Percentiles rank a stretch among this genome's conserved stretches.
phyloP scores from a whole-genome alignment of 2,797 vertebrate species.

The Pangasius krempfi region DNA sequence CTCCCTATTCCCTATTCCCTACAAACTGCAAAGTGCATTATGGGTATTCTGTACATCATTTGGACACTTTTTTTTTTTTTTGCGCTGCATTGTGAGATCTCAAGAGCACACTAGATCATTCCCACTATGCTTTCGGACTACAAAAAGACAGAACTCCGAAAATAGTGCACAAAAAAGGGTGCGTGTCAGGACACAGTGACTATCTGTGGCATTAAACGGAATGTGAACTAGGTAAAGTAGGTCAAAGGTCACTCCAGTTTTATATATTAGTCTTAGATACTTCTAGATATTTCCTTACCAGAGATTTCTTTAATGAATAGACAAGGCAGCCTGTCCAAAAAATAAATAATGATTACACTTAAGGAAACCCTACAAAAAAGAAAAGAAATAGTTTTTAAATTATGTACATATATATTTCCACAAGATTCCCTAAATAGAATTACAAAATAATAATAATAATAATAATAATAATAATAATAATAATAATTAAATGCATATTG shows the following conservation, averaged over 20 bases:
- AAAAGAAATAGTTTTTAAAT: constrained; percentile 64
- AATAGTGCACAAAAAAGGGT: constrained; percentile 14
- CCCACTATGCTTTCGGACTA: background rate
- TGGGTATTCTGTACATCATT: constrained; percentile 19
- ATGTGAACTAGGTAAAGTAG: background rate
- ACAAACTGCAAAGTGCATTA: constrained; percentile 31
- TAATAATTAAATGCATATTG: constrained; percentile 60
- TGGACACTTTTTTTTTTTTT: background rate
- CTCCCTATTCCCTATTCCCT: background rate
- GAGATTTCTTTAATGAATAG: constrained; percentile 20
- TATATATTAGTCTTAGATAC: constrained; percentile 35
- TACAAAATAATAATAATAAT: constrained; percentile 48
- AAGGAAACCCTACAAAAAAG: constrained; percentile 54
- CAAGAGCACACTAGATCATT: constrained; percentile 3
- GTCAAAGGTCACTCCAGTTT: constrained; percentile 14
- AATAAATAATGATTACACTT: constrained; percentile 54
- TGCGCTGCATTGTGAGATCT: background rate
- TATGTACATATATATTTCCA: constrained; percentile 71
- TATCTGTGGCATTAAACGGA: background rate
- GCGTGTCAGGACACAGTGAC: constrained; percentile 12
- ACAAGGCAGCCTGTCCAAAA: constrained; percentile 30
- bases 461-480: constrained; percentile 45
- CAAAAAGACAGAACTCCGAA: background rate
- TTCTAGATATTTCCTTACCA: constrained; percentile 41
- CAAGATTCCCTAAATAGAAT: constrained; percentile 61